phyloP scores from a whole-genome alignment of 2,888 invertebrate species.

The Calliopum simillimum region DNA sequence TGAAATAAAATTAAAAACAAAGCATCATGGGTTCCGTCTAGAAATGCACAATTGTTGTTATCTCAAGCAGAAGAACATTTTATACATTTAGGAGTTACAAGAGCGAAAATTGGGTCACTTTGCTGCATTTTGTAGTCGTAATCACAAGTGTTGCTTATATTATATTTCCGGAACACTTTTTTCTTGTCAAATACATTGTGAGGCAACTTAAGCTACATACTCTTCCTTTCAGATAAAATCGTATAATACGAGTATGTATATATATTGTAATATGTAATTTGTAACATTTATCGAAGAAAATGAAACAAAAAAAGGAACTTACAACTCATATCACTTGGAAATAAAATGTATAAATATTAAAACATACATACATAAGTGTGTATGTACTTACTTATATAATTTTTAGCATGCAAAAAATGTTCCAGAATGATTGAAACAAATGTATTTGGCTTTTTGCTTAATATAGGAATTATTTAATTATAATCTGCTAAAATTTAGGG shows the following conservation, averaged over 20 bases:
- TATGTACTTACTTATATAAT: no score
- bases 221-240: constrained; percentile 46
- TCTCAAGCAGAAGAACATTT: background rate
- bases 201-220: constrained; percentile 16
- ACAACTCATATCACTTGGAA: no score
- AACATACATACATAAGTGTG: no score
- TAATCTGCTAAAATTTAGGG: constrained; percentile 3
- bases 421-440: background rate
- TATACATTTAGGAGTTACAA: background rate
- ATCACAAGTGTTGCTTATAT: constrained; percentile 43
- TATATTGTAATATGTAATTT: no score
- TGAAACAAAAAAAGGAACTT: no score
- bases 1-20: constrained; percentile 40
- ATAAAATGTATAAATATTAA: no score
- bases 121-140: constrained; percentile 34
- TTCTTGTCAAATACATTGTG: background rate
- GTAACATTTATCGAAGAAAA: no score
- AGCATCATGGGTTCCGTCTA: constrained; percentile 31
- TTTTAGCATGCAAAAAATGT: constrained; percentile 3
- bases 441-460: background rate
- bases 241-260: no score
- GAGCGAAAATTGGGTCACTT: constrained; percentile 42
- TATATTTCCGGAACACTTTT: constrained; percentile 52
- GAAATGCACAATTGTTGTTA: constrained; percentile 15
- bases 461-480: background rate